phyloP scores from a whole-genome alignment of 2,797 vertebrate species.

The Rhabdophis nuchalis region DNA sequence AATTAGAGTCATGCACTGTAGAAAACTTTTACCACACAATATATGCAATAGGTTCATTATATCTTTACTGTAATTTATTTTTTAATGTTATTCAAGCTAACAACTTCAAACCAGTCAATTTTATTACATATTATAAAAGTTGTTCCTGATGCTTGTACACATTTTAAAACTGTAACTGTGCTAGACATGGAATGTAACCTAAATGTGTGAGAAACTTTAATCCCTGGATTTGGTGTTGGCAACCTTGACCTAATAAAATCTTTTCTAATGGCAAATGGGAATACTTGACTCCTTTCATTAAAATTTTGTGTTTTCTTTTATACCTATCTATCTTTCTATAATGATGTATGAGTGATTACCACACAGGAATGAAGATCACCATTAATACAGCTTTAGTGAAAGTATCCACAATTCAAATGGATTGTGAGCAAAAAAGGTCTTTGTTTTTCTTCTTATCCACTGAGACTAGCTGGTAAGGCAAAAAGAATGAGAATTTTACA shows the following conservation, averaged over 20 bases:
- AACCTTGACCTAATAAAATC: background rate
- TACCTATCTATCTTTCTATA: background rate
- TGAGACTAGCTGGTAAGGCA: slow-evolving; percentile 4
- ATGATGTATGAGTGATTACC: background rate
- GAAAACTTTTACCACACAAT: background rate
- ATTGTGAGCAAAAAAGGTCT: background rate
- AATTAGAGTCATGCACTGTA: background rate
- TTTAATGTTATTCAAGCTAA: background rate
- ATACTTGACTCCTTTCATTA: background rate
- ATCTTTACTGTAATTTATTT: background rate
- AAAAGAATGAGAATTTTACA: fast-evolving
- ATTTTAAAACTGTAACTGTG: background rate
- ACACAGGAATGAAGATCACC: background rate
- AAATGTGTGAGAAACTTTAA: background rate
- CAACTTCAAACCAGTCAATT: background rate
- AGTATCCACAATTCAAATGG: background rate
- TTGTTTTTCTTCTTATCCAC: slow-evolving; percentile 3
- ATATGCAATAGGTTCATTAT: background rate
- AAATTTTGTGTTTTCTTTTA: background rate
- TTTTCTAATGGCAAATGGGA: background rate
- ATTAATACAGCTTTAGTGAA: background rate
- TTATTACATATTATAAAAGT: background rate
- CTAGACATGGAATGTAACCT: background rate
- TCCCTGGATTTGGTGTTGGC: background rate
- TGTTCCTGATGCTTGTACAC: background rate